Base-by-base conservation (phyloP, 2,113 vertebrate species). In the Epinephelus moara region DNA sequence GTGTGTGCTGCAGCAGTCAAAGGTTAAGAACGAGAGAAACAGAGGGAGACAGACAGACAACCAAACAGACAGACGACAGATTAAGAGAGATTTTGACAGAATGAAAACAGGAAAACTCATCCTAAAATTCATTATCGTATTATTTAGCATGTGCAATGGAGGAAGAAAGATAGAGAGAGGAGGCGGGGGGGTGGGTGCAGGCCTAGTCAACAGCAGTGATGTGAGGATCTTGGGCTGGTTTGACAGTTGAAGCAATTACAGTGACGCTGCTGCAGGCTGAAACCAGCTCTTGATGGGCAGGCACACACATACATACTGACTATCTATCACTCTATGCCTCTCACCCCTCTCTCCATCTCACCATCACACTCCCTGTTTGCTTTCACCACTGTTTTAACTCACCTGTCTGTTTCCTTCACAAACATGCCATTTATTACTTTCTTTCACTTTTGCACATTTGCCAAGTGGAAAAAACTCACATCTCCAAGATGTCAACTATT, bases 211-310 rank as follows among this genome's bases (percentile, higher is more conserved):
- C 74, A 73, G 61, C 45, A 62, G 56, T 72, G 78, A 78, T 76
- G 57, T 80, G 70, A 68, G 53, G 79, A 70, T 85, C 66, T 78
- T 87, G 10, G 18, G 64, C 86, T 86, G 52, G 81, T 88, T 84
- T 93, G 86, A 91, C 89, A 91, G 87, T 68, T 60, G 70, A 87
- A 82, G 83, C 85, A 91, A 91, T 91, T 89, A 92, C 70, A 87
- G 73, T 71, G 85, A 88, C 14, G 70, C 68, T 86, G 76, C 84
- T 82, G 75, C 60, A 66, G 72, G 75, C 76, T 89, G 70, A 86
- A 90, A 86, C 56, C 69, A 62, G 59, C 57, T 75, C 71, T 45
- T 90, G 70, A 93, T 82, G 61, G 87, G 81, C 81, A 91, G 68
- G 53, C 87, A 81, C 57, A 80, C 74, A 75, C 81, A 87, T 61